Percentiles rank a stretch among this genome's conserved stretches.
Conservation (phyloP, 1,140 invertebrate species). For the Drosophila bocqueti region DNA sequence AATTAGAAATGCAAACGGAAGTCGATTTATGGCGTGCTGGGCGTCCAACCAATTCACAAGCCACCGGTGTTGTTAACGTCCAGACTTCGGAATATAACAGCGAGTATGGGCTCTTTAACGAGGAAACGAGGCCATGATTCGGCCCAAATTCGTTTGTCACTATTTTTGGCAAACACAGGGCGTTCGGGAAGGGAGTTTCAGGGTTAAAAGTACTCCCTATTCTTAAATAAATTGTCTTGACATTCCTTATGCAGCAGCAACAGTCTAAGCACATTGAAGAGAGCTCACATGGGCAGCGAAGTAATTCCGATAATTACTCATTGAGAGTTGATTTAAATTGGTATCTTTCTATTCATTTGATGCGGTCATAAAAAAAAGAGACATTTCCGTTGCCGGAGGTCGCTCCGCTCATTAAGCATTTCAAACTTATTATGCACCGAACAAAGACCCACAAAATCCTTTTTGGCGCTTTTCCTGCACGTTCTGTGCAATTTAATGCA, state of each 20-base stretch:
- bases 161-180: slow-evolving; percentile 1
- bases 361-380: slow-evolving; percentile 1
- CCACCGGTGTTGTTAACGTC: slow-evolving; percentile 3
- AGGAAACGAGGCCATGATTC: slow-evolving; percentile 9
- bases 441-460: slow-evolving; percentile 30
- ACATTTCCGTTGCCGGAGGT: slow-evolving; percentile 3
- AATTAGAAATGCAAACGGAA: slow-evolving; percentile 73
- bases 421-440: slow-evolving; percentile 21
- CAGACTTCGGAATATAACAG: slow-evolving; percentile 7
- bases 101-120: slow-evolving; percentile 2
- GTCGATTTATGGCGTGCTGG: slow-evolving; percentile 62
- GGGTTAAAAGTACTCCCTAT: too few species aligned
- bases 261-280: background rate
- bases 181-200: background rate
- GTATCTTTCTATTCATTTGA: background rate
- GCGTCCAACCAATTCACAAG: slow-evolving; percentile 26
- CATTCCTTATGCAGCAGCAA: background rate
- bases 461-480: slow-evolving; percentile 20
- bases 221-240: background rate
- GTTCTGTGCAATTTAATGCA: slow-evolving; percentile 47
- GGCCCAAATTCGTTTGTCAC: background rate
- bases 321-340: background rate
- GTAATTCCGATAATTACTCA: background rate
- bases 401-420: slow-evolving; percentile 34
- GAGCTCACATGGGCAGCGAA: too few species aligned